phyloP scores from a whole-genome alignment of 2,113 vertebrate genomes.

The Seriola aureovittata region DNA sequence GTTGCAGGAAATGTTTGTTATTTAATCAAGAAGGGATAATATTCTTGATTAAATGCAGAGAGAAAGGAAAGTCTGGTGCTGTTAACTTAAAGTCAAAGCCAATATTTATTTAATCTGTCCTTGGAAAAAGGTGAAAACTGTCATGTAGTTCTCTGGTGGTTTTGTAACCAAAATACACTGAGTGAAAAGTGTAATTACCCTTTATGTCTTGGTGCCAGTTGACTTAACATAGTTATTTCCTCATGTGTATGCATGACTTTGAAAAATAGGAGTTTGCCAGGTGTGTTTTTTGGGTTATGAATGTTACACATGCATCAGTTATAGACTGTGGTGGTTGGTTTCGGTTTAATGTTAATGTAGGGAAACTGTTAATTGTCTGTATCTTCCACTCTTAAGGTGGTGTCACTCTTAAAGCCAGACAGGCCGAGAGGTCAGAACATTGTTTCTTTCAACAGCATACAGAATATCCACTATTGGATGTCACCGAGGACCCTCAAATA shows the following conservation, averaged over 20 bases:
- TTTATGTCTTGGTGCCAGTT: constrained; percentile 4
- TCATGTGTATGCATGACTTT: constrained; percentile 10
- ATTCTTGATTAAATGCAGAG: constrained; percentile 56
- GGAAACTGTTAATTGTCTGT: background rate
- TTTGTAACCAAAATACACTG: constrained; percentile 10
- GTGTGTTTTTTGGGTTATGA: background rate
- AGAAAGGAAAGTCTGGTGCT: constrained; percentile 14
- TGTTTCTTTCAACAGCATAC: constrained; percentile 14
- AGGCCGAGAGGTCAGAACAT: constrained; percentile 3
- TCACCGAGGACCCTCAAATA: constrained; percentile 10
- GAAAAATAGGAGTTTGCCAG: background rate
- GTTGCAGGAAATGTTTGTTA: constrained; percentile 64
- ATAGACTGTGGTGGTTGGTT: background rate
- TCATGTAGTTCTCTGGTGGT: constrained; percentile 10
- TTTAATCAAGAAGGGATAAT: constrained; percentile 58
- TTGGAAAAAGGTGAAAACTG: constrained; percentile 6
- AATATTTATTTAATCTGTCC: constrained; percentile 25
- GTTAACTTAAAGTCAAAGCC: background rate
- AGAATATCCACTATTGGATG: constrained; percentile 1
- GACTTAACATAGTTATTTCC: constrained; percentile 22
- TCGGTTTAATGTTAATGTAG: background rate
- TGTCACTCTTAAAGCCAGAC: constrained; percentile 2
- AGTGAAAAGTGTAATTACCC: constrained; percentile 4
- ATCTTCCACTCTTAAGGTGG: background rate
- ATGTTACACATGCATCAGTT: constrained; percentile 1